Evolutionary conservation across 2,888 invertebrate species (phyloP), one percentile per base, ranked within the genome.

Genomic region (Synergus umbraculus): DNA sequence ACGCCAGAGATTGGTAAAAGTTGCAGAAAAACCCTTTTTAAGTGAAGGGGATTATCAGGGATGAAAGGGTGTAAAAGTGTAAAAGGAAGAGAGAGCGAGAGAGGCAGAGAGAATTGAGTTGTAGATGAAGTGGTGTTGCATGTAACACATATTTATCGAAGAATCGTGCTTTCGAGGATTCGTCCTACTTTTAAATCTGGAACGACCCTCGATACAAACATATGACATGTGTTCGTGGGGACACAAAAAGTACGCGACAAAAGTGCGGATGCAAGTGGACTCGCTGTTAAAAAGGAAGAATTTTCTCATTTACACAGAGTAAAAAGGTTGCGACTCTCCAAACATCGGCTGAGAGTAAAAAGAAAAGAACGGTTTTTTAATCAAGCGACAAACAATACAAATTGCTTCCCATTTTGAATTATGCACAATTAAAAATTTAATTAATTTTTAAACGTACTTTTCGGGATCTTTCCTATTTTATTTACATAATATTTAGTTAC

Each of bases 111-210:
- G 41, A 65, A n/a, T 29, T 65, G 41, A 65, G 41, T 65, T 41
- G 43, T n/a, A 8, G n/a, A 46, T 67, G 22, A 46, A 46, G 22
- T 67, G 22, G 46, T 46, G 67, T 37, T 46, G 22, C 22, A 67
- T 46, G 69, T 9, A 15, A 67, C n/a, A 69, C 22, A 69, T 18
- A 1, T 18, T 3, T 43, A 46, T 44, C 15, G 18, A 46, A 69
- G 29, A 69, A 69, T 49, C 29, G 67, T 46, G 67, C 46, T 49
- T 69, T 46, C 67, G 67, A 29, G 67, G 44, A 69, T 69, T 46
- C 22, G 67, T 49, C 46, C 67, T 49, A 69, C 67, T 69, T 69
- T 69, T 46, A 54, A 46, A 69, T 69, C 67, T 69, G 44, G 67
- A 69, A 8, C 67, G 67, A 49, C 46, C 67, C 18, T 46, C 46